phyloP scores from a whole-genome alignment of 2,797 vertebrate genomes.

The Pipistrellus kuhlii region DNA sequence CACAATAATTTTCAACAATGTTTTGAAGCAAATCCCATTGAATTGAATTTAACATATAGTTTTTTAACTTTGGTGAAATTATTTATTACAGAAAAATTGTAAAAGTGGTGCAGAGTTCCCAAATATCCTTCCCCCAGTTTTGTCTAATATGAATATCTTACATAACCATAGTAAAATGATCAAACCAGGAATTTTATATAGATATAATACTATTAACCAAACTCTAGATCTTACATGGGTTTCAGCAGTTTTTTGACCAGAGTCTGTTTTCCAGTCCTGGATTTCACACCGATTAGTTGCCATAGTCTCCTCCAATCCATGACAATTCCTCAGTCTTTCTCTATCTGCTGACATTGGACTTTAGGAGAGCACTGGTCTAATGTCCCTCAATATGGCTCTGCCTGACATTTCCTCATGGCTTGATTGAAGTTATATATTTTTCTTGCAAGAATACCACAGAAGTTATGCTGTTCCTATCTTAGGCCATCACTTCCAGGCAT shows the following conservation, averaged over 20 bases:
- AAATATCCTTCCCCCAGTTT: not conserved
- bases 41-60: not conserved
- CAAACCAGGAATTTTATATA: not conserved
- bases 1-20: not conserved
- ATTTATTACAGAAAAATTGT: not conserved
- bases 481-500: not conserved
- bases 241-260: not conserved
- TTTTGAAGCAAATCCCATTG: not conserved
- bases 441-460: not conserved
- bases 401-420: not conserved
- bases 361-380: not conserved
- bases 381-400: not conserved
- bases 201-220: not conserved
- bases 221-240: not conserved
- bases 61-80: not conserved
- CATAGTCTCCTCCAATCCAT: not conserved
- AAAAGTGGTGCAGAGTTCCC: not conserved
- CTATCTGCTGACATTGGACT: not conserved
- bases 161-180: not conserved
- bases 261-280: not conserved
- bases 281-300: too few relatives aligned
- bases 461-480: not conserved
- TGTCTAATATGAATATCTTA: not conserved
- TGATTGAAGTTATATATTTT: not conserved
- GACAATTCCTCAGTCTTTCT: not conserved